phyloP scores from a whole-genome alignment of 2,888 invertebrate species.

The Hypomecis atomaria region DNA sequence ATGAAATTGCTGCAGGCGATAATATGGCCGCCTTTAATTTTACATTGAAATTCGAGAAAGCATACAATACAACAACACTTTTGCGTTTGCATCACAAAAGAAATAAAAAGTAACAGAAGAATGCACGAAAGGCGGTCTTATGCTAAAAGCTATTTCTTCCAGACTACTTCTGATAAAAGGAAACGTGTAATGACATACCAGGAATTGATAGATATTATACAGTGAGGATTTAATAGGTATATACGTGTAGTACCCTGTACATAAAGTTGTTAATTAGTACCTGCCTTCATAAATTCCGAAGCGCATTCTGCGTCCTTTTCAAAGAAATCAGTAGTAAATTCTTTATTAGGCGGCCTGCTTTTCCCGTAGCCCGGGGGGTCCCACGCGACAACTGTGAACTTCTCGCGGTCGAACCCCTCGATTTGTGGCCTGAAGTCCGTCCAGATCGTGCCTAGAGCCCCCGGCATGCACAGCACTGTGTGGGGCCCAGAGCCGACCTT shows the following conservation, averaged over 20 bases:
- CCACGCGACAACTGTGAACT: constrained; percentile 89
- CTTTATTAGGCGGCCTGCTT: constrained; percentile 90
- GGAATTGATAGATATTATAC: too few species aligned
- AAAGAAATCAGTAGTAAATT: constrained; percentile 89
- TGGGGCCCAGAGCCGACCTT: constrained; percentile 85
- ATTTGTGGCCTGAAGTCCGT: constrained; percentile 93
- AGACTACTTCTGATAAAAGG: too few species aligned
- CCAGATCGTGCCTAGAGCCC: constrained; percentile 92
- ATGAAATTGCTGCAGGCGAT: too few species aligned
- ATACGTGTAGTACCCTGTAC: background rate
- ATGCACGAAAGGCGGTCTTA: too few species aligned
- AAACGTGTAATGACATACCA: too few species aligned
- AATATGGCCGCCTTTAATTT: too few species aligned
- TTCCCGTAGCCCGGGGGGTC: constrained; percentile 96
- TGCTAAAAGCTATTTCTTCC: too few species aligned
- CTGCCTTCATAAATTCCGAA: constrained; percentile 88
- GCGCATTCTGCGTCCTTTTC: constrained; percentile 90
- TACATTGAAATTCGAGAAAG: too few species aligned
- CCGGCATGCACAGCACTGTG: constrained; percentile 90
- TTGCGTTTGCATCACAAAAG: too few species aligned
- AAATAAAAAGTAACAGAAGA: too few species aligned
- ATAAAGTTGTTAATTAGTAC: background rate
- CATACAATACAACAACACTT: too few species aligned
- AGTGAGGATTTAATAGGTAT: background rate
- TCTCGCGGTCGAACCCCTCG: constrained; percentile 85